phyloP scores from a whole-genome alignment of 2,888 invertebrate genomes.

The Patella depressa region DNA sequence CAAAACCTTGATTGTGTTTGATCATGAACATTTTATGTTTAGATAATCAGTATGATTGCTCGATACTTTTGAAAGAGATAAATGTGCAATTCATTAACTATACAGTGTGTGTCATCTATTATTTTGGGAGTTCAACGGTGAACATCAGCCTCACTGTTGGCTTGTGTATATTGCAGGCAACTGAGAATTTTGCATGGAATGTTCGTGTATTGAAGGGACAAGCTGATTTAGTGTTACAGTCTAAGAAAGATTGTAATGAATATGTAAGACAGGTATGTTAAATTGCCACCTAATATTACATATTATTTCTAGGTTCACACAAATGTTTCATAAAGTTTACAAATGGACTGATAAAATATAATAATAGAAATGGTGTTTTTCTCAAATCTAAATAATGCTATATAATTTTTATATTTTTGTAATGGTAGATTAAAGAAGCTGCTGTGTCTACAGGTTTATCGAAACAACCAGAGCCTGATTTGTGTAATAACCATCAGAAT shows the following conservation, averaged over 20 bases:
- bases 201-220: conserved; percentile 75
- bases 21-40: no score
- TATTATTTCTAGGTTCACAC: no score
- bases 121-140: no score
- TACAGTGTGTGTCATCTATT: background rate
- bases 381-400: background rate
- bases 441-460: conserved; percentile 58
- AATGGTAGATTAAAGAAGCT: conserved; percentile 60
- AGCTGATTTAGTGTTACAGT: conserved; percentile 73
- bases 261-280: conserved; percentile 73
- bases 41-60: no score
- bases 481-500: conserved; percentile 1
- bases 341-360: background rate
- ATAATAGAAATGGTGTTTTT: no score
- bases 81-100: no score
- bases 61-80: no score
- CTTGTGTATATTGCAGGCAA: conserved; percentile 62
- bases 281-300: no score
- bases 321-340: background rate
- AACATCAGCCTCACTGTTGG: conserved; percentile 13
- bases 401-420: conserved; percentile 10
- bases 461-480: conserved; percentile 30
- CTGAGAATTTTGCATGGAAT: conserved; percentile 76
- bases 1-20: no score
- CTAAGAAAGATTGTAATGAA: conserved; percentile 73